These are phyloP conservation scores for Eonycteris spelaea DNA, from an alignment of 2,113 vertebrate genomes.

Conservation along the genomic window DNA sequence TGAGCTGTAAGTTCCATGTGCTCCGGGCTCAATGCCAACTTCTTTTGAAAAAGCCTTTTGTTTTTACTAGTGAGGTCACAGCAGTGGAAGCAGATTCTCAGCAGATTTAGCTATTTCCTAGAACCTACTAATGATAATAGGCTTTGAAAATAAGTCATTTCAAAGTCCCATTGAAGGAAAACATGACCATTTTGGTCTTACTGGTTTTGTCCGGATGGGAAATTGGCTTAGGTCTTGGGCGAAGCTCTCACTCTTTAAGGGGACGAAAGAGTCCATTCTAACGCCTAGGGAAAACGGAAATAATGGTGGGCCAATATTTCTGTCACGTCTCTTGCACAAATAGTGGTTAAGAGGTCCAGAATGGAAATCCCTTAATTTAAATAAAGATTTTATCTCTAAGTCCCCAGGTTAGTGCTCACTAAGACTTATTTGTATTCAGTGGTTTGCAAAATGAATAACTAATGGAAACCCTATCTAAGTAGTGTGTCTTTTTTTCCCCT, in stretches of 20 bases:
- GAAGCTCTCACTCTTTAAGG: background rate
- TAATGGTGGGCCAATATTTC: background rate
- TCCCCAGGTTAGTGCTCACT: background rate
- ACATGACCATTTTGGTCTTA: slow-evolving; percentile 44
- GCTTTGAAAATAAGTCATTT: slow-evolving; percentile 72
- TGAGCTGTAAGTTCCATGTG: background rate
- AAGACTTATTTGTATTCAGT: background rate
- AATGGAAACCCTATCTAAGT: background rate
- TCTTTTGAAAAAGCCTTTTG: slow-evolving; percentile 79
- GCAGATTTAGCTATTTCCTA: slow-evolving; percentile 76
- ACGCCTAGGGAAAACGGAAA: background rate
- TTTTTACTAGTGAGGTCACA: slow-evolving; percentile 73
- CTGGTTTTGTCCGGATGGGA: background rate
- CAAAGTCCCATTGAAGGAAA: slow-evolving; percentile 60
- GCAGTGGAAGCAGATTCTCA: slow-evolving; percentile 72
- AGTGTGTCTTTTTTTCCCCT: background rate
- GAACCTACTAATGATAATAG: slow-evolving; percentile 68
- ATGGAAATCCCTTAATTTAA: background rate
- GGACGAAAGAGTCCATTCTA: background rate
- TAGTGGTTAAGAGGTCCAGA: background rate
- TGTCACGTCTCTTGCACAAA: background rate
- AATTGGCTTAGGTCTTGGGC: background rate
- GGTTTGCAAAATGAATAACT: background rate
- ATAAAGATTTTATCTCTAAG: background rate
- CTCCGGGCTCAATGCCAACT: slow-evolving; percentile 51